Percentiles rank a stretch among this genome's conserved stretches.
Conservation (phyloP, 2,888 invertebrate genomes). For the Leptopilina syphax region DNA sequence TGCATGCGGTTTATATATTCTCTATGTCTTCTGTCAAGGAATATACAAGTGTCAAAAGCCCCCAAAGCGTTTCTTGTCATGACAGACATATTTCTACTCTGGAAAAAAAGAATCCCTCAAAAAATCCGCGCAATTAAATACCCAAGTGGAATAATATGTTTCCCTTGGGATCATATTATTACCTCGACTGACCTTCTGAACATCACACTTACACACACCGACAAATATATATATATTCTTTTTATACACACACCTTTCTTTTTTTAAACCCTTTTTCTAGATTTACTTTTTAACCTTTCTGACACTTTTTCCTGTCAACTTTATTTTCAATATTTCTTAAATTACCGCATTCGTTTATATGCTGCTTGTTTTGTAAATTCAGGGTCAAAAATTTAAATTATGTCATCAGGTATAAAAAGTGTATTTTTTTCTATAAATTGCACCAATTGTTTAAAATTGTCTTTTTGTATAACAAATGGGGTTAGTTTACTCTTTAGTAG, state of each 20-base stretch:
- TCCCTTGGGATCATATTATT: constrained; percentile 23
- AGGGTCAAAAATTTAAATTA: too few relatives aligned
- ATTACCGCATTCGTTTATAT: too few relatives aligned
- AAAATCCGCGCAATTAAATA: constrained; percentile 50
- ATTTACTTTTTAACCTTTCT: not conserved
- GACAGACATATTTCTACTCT: constrained; percentile 55
- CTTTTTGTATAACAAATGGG: not conserved
- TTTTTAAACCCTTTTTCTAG: not conserved
- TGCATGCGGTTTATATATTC: constrained; percentile 52
- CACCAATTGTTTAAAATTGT: not conserved
- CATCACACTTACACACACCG: not conserved
- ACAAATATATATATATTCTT: too few relatives aligned
- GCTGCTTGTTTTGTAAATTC: not conserved
- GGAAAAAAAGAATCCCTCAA: constrained; percentile 45
- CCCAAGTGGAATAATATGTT: constrained; percentile 31
- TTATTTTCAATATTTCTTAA: not conserved
- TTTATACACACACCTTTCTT: not conserved
- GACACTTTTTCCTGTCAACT: not conserved
- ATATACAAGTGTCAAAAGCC: constrained; percentile 65
- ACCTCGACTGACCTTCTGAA: not conserved
- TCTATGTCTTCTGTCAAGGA: constrained; percentile 54
- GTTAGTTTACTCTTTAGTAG: too few relatives aligned
- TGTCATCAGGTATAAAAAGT: too few relatives aligned
- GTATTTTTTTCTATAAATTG: not conserved
- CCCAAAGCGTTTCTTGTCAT: constrained; percentile 60